These are phyloP conservation scores for Bedellia somnulentella DNA, from an alignment of 2,888 invertebrate genomes.

Conservation along the genomic window DNA sequence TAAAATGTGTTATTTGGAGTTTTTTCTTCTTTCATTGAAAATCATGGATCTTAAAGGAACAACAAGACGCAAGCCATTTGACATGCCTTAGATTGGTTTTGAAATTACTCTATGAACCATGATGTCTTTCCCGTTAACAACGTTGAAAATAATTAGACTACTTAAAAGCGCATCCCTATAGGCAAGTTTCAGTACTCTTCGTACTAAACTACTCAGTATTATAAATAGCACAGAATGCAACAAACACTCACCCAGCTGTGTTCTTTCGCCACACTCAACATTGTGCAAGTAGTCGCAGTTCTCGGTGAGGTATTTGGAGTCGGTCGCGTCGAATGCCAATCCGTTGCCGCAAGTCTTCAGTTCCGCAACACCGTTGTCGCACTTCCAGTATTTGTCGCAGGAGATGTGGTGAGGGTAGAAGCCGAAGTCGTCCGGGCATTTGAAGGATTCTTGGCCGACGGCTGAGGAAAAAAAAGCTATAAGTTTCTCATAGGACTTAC, in stretches of 20 bases:
- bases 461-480: slow-evolving; percentile 46
- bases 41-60: too few relatives aligned
- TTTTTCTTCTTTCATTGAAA: too few relatives aligned
- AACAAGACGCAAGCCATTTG: too few relatives aligned
- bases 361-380: slow-evolving; percentile 85
- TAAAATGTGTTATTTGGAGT: too few relatives aligned
- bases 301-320: slow-evolving; percentile 87
- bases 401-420: slow-evolving; percentile 89
- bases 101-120: too few relatives aligned
- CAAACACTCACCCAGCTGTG: slow-evolving; percentile 81
- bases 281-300: slow-evolving; percentile 96
- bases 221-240: too few relatives aligned
- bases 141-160: too few relatives aligned
- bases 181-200: too few relatives aligned
- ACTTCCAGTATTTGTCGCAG: slow-evolving; percentile 96
- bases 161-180: too few relatives aligned
- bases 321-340: slow-evolving; percentile 86
- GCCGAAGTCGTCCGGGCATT: slow-evolving; percentile 92
- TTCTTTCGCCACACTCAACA: slow-evolving; percentile 88
- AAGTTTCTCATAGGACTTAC: background rate
- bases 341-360: slow-evolving; percentile 94
- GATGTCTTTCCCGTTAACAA: too few relatives aligned
- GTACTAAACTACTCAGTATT: too few relatives aligned
- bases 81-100: too few relatives aligned
- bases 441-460: slow-evolving; percentile 80